Conservation (phyloP, 2,888 invertebrate genomes). For the Lumbricus terrestris region DNA sequence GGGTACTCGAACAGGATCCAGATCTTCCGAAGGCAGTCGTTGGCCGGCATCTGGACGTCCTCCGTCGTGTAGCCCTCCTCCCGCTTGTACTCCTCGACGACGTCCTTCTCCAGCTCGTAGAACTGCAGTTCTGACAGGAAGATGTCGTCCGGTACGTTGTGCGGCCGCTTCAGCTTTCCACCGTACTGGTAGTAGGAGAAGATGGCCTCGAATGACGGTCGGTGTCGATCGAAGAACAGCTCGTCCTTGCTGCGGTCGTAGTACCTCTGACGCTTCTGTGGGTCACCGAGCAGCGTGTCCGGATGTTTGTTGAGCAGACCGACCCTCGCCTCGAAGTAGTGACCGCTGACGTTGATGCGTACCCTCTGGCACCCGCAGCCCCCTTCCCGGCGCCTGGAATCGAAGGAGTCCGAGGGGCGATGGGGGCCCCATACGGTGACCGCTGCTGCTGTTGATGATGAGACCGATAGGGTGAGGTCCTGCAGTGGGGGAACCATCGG, state of each 20-base stretch:
- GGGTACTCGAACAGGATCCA: constrained; percentile 60
- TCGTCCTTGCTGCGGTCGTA: constrained; percentile 55
- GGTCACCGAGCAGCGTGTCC: constrained; percentile 56
- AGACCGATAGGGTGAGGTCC: neutral
- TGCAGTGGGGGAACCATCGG: neutral
- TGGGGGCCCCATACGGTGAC: neutral
- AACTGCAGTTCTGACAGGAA: constrained; percentile 57
- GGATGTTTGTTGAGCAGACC: constrained; percentile 55
- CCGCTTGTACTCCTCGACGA: constrained; percentile 53
- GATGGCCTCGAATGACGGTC: constrained; percentile 59
- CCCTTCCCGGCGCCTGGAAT: constrained; percentile 9
- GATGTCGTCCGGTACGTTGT: constrained; percentile 57
- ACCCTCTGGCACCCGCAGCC: constrained; percentile 54
- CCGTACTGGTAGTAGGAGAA: constrained; percentile 59
- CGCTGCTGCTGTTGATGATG: no score
- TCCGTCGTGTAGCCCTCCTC: constrained; percentile 56
- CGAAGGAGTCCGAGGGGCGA: neutral
- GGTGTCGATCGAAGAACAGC: constrained; percentile 58
- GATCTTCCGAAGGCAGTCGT: constrained; percentile 48
- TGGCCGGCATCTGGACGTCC: constrained; percentile 51
- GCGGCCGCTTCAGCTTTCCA: constrained; percentile 54
- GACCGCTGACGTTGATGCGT: constrained; percentile 58
- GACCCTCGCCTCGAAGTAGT: constrained; percentile 56
- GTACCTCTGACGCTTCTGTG: constrained; percentile 53
- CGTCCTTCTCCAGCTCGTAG: constrained; percentile 56